A percentile compares a stretch with the other conserved stretches of the same genome.
phyloP scores from a whole-genome alignment of 2,113 vertebrate species.

The Myrmecophaga tridactyla region DNA sequence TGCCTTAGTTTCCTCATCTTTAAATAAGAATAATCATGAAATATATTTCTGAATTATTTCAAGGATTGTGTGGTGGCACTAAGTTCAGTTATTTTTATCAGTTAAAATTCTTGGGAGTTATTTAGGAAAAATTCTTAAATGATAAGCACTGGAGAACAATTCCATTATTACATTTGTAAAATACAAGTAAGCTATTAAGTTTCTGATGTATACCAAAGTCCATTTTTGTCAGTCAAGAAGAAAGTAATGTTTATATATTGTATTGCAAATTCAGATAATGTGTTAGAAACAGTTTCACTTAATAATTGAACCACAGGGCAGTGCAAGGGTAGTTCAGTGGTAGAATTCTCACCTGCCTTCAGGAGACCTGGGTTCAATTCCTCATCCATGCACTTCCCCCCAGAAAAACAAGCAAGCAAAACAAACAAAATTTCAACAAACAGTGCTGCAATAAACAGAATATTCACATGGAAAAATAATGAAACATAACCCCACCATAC shows the following conservation, averaged over 20 bases:
- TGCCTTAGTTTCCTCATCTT: neutral
- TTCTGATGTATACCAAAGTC: neutral
- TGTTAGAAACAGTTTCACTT: neutral
- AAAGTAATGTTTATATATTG: neutral
- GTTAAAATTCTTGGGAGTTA: neutral
- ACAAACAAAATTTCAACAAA: no score
- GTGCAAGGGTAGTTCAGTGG: no score
- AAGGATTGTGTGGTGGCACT: neutral
- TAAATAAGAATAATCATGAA: neutral
- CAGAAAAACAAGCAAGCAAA: no score
- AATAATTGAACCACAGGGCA: no score
- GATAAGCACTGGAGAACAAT: slow-evolving; percentile 1
- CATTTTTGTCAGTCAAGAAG: neutral
- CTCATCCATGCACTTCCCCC: no score
- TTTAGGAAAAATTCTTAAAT: no score
- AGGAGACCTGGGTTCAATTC: no score
- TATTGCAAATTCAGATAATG: neutral
- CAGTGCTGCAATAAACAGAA: no score
- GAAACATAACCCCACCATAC: no score
- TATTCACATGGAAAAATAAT: no score
- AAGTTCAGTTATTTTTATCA: neutral
- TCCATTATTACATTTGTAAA: neutral
- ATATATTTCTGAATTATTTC: neutral
- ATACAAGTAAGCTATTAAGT: neutral
- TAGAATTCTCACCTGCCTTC: no score